Base-by-base conservation (phyloP, 2,113 vertebrate species). In the Pionites leucogaster region DNA sequence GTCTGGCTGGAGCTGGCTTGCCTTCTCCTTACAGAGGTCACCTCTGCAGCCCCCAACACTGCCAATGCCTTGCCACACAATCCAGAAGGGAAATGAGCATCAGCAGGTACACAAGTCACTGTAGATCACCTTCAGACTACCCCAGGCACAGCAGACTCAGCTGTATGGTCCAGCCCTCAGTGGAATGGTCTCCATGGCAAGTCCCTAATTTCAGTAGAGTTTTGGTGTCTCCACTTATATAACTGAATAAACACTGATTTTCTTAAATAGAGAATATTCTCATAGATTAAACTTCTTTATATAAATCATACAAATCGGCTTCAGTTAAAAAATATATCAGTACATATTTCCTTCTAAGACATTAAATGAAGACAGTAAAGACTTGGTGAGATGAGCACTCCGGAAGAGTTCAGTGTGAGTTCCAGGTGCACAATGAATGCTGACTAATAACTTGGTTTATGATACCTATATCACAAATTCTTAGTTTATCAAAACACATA, bases 131-230 rank as follows among this genome's bases (percentile, higher is more conserved):
- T 82, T 67, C 55, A 37, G 33, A 53, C 29, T 62, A 62, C 10
- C 11, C 8, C 2, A 2, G 28, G 17, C 22, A 65, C 37, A 44
- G 37, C 44, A 62, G 53, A 15, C 42, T 63, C 46, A 59, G 10
- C 13, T 0, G 0, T 20, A 8, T 5, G 5, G 20, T 46, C 55
- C 23, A 37, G 23, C 31, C 18, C 10, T 10, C 9, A 70, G 22
- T 18, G 47, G 28, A 46, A 20, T 37, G 44, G 49, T 46, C 8
- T 67, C 37, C 1, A 2, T 20, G 22, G 1, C 67, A 87, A 39
- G 31, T 50, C 39, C 31, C 24, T 17, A 18, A 47, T 68, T 82
- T 82, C 50, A 42, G 44, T 2, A n/a, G 23, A 74, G 8, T 68
- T 84, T 82, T 83, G 3, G 27, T 60, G 13, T 82, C 69, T 91